Evolutionary conservation across 2,888 invertebrate genomes (phyloP), one percentile per base, ranked within the genome.

Genomic region (Drosophila multiciliata): DNA sequence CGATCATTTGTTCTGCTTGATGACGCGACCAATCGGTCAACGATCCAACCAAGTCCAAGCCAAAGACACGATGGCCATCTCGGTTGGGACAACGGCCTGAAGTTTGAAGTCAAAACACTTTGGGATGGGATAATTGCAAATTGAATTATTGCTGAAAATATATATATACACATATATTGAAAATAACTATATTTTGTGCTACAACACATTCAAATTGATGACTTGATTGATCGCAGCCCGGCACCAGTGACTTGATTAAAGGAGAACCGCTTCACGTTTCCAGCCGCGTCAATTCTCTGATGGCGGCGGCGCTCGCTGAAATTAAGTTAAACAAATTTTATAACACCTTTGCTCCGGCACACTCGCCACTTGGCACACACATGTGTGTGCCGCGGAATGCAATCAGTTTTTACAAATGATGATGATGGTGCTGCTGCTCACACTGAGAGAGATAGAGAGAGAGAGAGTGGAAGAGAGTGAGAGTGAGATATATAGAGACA

Each of bases 321-420:
- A 91, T 91, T 91, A 91, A 88, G 82, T 86, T 91, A 87, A 91
- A 92, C 91, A 91, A 91, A 92, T 91, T 91, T 92, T 90, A 88
- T 90, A 92, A 91, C 91, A 91, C 92, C 89, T 91, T 80, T 85
- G 82, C 71, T 73, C 75, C 78, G 73, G 75, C 80, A 75, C 79
- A 80, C 76, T 71, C 80, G 68, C 66, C 73, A 78, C 70, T 74
- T 71, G 76, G 50, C 49, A 73, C 66, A 60, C 70, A 66, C 66
- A 68, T 77, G 77, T 64, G 62, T 77, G 77, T 64, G 62, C 48
- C 62, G 52, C 49, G 78, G 83, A 83, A 84, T 80, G 82, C 90
- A 90, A 90, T 90, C 91, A 90, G 79, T 86, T 89, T 75, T 75
- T 81, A 91, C 91, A 91, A 91, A 91, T 91, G 83, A 91, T 90